Evolutionary conservation across 1,140 invertebrate species (phyloP), one percentile per base, ranked within the genome.

Genomic region (Augochlora pura): DNA sequence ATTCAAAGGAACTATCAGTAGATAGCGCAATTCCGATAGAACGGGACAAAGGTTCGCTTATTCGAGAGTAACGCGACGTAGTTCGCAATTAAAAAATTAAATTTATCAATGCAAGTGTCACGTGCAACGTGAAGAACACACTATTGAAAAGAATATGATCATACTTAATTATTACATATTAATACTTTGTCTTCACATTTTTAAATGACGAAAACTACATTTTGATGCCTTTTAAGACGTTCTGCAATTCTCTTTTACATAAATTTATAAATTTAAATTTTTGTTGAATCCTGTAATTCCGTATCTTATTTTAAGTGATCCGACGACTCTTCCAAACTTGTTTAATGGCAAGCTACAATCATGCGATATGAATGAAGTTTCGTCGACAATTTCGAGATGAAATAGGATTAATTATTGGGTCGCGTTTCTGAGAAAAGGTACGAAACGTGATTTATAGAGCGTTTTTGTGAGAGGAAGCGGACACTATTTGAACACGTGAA

Each of bases 401-500:
- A 75, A 86, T 75, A 71, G 57, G 16, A 79, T 63, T 52, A 57
- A 82, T 82, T 68, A 67, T 71, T 59, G 42, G 23, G 25, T 2
- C 14, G 16, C 49, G 27, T 75, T 77, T 82, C 74, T 38, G 69
- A 49, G 65, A 38, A n/a, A 32, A 60, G 57, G 25, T 46, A 27
- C 62, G 23, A 46, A 54, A 39, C 38, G 32, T 39, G 62, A 46
- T 54, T 64, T 74, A 54, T 68, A 39, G 18, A 65, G 69, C 63
- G 52, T 60, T 57, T 64, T 74, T 73, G 8, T 21, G 18, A 63
- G 81, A 78, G 27, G 18, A 46, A 25, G 52, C 32, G 21, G 60
- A 9, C 27, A 38, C 14, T 84, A 49, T 84, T 76, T 72, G 63
- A 86, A 86, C 82, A 86, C 67, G 63, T 81, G 84, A 68, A 54